Evolutionary conservation across 2,797 vertebrate genomes (phyloP).

Genomic region (Yasuhikotakia modesta): DNA sequence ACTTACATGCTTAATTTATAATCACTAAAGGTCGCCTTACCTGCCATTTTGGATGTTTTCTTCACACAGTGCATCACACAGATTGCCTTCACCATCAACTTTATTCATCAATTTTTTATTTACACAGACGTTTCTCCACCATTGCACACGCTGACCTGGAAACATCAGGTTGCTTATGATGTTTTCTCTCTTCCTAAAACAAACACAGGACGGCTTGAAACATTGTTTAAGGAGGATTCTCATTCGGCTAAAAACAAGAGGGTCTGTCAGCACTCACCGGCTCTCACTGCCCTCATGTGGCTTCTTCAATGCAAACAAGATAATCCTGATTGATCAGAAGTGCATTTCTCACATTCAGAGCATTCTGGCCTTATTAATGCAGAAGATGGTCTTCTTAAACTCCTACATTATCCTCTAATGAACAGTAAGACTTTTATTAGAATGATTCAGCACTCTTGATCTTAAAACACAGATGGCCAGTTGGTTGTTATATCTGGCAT

Average conservation of each 20-base stretch:
- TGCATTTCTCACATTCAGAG: conserved; percentile 16
- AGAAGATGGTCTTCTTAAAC: conserved; percentile 21
- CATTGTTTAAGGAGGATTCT: conserved; percentile 18
- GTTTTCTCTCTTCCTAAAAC: conserved; percentile 3
- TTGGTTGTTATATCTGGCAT: background rate
- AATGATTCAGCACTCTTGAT: conserved; percentile 1
- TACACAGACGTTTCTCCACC: background rate
- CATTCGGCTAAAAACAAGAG: conserved; percentile 18
- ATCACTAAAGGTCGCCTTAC: too few relatives aligned
- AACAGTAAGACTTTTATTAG: conserved; percentile 1
- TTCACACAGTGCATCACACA: background rate
- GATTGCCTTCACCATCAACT: background rate
- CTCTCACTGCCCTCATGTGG: conserved; percentile 52
- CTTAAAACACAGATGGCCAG: background rate
- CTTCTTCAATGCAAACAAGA: conserved; percentile 37
- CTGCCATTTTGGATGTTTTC: too few relatives aligned
- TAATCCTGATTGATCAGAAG: conserved; percentile 38
- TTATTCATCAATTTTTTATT: background rate
- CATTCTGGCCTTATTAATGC: conserved; percentile 34
- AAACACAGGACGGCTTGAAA: background rate
- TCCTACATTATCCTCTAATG: conserved; percentile 7
- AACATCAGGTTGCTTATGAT: background rate
- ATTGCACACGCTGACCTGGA: background rate
- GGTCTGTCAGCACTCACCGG: conserved; percentile 17
- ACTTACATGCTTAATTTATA: too few relatives aligned